Evolutionary conservation across 2,113 vertebrate genomes (phyloP).

Genomic region (Sakesphorus luctuosus): DNA sequence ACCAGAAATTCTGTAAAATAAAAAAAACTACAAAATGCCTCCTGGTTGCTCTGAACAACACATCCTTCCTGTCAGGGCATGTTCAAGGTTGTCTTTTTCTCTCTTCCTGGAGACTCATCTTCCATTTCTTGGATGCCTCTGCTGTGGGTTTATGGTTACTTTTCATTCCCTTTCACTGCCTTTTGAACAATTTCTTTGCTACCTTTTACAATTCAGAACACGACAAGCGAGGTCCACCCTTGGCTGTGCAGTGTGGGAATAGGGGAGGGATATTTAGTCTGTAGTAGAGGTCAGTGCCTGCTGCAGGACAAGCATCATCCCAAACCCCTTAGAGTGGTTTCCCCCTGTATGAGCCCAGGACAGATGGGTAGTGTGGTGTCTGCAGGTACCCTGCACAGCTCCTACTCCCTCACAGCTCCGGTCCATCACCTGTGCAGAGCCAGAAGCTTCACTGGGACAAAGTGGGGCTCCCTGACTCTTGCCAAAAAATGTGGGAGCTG

Average conservation of each 20-base stretch:
- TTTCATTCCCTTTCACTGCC: neutral
- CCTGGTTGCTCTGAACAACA: neutral
- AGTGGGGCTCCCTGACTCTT: neutral
- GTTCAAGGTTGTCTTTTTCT: constrained; percentile 15
- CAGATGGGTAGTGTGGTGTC: rapidly evolving
- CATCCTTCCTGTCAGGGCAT: neutral
- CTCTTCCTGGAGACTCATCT: neutral
- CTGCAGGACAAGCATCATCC: neutral
- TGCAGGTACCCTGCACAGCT: neutral
- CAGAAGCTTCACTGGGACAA: neutral
- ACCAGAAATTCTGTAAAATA: constrained; percentile 15
- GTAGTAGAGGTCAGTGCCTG: rapidly evolving
- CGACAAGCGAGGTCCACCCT: neutral
- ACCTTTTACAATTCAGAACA: neutral
- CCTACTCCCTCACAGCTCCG: neutral
- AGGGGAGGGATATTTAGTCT: neutral
- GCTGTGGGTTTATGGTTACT: neutral
- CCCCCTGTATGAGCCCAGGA: neutral
- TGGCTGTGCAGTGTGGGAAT: rapidly evolving
- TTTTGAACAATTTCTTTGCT: neutral
- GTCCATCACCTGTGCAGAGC: neutral
- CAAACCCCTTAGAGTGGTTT: rapidly evolving
- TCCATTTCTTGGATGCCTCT: neutral
- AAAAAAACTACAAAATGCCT: neutral
- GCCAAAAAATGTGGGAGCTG: neutral